Evolutionary conservation across 2,797 vertebrate species (phyloP), one percentile per base, ranked within the genome.

Genomic region (Pelochelys cantorii): DNA sequence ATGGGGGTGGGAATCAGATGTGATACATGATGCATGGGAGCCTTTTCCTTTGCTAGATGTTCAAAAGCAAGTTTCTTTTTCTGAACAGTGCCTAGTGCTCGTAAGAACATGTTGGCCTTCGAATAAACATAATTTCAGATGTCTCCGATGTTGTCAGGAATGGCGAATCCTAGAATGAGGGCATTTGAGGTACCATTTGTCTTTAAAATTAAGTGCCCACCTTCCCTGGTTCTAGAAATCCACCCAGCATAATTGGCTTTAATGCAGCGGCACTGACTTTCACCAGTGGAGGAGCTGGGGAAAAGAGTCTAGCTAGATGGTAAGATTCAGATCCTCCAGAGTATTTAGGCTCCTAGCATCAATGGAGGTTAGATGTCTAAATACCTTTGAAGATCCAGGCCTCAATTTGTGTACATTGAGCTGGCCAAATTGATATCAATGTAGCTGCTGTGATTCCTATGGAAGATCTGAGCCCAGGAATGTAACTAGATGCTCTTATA

Each of bases 1-100:
- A 95, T 94, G 85, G 31, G 55, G 79, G 85, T 83, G 90, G 82
- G 11, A 13, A 89, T 96, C 91, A 94, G 90, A 93, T 90, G 92
- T 93, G 81, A 96, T 97, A 97, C 97, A 98, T 96, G 96, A 98
- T 97, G 97, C 91, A 96, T 95, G 93, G 90, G 93, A 82, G 88
- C 89, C 90, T 92, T 93, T 96, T 82, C 95, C 94, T 96, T 95
- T 96, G 94, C 95, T 97, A 97, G 93, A 97, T 88, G 90, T 95
- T 96, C 88, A 96, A 96, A 96, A 91, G 94, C 95, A 93, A 87
- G 83, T 93, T 86, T 94, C 93, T 94, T 95, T 97, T 97, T 96
- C 97, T 97, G 96, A 97, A 95, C 95, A 93, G 97, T 95, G 95
- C 94, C 93, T 60, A 62, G 87, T n/a, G 94, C 93, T 97, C 71